These are phyloP conservation scores for Pimephales promelas DNA, from an alignment of 2,113 vertebrate species.

Conservation along the genomic window DNA sequence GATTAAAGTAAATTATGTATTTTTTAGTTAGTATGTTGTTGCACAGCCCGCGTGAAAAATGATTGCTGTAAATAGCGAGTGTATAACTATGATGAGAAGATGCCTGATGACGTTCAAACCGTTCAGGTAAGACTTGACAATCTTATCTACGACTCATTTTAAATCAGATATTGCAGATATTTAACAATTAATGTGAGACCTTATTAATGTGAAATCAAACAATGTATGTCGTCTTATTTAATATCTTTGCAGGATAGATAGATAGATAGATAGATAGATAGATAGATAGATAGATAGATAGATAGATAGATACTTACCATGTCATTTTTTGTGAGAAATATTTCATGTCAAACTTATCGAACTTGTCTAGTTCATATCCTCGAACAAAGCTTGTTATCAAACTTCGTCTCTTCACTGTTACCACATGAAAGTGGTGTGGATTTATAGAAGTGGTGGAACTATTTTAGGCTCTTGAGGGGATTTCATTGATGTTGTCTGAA, in stretches of 20 bases:
- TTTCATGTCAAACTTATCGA: neutral
- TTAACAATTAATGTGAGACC: neutral
- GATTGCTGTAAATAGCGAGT: conserved; percentile 82
- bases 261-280: too few relatives aligned
- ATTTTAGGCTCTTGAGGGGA: neutral
- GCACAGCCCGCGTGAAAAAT: conserved; percentile 61
- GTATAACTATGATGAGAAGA: conserved; percentile 94
- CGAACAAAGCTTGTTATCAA: neutral
- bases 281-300: too few relatives aligned
- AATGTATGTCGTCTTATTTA: neutral
- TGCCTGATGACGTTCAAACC: conserved; percentile 95
- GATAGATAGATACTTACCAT: neutral
- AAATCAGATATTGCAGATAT: neutral
- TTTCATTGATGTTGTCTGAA: neutral
- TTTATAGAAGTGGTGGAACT: neutral
- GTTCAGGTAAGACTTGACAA: conserved; percentile 86
- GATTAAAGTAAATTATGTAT: neutral
- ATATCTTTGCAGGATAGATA: neutral
- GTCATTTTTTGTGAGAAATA: neutral
- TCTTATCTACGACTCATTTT: neutral
- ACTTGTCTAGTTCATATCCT: neutral
- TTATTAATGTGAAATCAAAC: neutral
- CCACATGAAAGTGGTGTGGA: neutral
- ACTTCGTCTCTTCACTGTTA: neutral
- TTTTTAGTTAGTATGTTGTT: conserved; percentile 49